A percentile compares a stretch with the other conserved stretches of the same genome.
phyloP scores from a whole-genome alignment of 2,888 invertebrate genomes.

The Zonitis immaculata region DNA sequence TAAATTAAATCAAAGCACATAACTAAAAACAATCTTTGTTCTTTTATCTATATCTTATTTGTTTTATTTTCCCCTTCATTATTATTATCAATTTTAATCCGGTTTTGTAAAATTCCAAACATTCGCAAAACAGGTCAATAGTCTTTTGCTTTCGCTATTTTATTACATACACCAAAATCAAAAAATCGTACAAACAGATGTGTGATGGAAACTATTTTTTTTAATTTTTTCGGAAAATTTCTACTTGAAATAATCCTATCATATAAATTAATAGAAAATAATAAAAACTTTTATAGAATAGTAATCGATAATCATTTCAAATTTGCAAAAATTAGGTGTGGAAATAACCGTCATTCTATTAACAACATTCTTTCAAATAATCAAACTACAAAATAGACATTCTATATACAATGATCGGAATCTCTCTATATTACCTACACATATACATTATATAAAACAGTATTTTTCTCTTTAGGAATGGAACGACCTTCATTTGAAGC shows the following conservation, averaged over 20 bases:
- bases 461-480: not conserved
- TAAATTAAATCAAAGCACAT: slow-evolving; percentile 1
- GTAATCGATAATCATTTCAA: not conserved
- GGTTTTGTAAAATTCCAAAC: not conserved
- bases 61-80: not conserved
- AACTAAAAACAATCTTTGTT: not conserved
- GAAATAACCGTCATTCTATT: not conserved
- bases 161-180: too few species aligned
- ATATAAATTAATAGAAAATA: too few species aligned
- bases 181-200: too few species aligned
- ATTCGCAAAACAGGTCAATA: too few species aligned
- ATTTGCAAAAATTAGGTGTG: not conserved
- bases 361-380: not conserved
- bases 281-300: not conserved
- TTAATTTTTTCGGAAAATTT: too few species aligned
- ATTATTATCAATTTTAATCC: not conserved
- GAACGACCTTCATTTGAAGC: not conserved
- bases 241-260: not conserved
- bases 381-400: not conserved
- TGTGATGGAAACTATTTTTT: too few species aligned
- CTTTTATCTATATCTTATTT: slow-evolving; percentile 3
- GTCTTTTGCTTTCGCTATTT: too few species aligned
- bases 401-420: not conserved
- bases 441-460: not conserved
- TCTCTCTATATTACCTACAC: not conserved